phyloP scores from a whole-genome alignment of 2,888 invertebrate genomes.

The Sialis lutaria region DNA sequence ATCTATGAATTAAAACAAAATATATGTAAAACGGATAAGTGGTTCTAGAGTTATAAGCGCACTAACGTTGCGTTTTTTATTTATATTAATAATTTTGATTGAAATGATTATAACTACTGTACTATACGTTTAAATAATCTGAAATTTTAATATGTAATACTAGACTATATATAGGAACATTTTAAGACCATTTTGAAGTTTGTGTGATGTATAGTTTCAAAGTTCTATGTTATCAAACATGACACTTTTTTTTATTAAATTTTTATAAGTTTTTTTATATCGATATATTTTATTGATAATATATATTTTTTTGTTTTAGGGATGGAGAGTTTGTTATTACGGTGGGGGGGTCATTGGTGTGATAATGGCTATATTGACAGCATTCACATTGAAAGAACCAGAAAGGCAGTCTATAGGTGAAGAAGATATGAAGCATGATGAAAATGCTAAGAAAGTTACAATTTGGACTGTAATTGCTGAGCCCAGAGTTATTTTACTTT shows the following conservation, averaged over 20 bases:
- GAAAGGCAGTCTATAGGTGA: slow-evolving; percentile 59
- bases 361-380: slow-evolving; percentile 50
- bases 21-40: too few species aligned
- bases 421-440: slow-evolving; percentile 16
- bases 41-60: too few species aligned
- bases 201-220: too few species aligned
- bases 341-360: slow-evolving; percentile 61
- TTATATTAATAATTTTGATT: too few species aligned
- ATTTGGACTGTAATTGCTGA: slow-evolving; percentile 63
- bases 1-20: too few species aligned
- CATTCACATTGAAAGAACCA: slow-evolving; percentile 61
- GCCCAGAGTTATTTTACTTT: slow-evolving; percentile 62
- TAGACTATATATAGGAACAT: too few species aligned
- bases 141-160: too few species aligned
- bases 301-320: slow-evolving; percentile 25
- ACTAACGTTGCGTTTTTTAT: too few species aligned
- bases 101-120: too few species aligned
- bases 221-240: neutral
- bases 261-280: neutral
- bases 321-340: slow-evolving; percentile 73
- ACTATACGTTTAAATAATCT: too few species aligned
- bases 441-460: slow-evolving; percentile 27
- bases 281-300: neutral
- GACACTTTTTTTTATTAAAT: neutral
- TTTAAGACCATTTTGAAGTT: too few species aligned